A percentile compares a stretch with the other conserved stretches of the same genome.
Conservation (phyloP, 2,113 vertebrate genomes). For the Progne subis region DNA sequence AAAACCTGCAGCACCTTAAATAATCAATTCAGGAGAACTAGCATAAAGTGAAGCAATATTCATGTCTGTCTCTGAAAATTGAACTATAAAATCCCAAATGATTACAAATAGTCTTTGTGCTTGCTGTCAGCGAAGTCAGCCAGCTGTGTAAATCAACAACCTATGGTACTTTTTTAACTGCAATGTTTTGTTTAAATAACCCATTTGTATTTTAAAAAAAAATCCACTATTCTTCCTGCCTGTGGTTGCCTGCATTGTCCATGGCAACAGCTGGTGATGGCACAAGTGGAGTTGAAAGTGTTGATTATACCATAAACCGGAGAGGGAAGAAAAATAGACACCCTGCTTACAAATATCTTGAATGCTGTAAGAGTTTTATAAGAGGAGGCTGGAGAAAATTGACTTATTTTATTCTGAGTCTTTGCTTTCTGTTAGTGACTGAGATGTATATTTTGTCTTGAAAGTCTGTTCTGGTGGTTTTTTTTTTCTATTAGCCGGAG, state of each 20-base stretch:
- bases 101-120: slow-evolving; percentile 13
- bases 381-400: not conserved
- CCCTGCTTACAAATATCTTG: not conserved
- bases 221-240: not conserved
- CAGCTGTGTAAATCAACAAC: slow-evolving; percentile 24
- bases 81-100: slow-evolving; percentile 19
- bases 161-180: not conserved
- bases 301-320: slow-evolving; percentile 4
- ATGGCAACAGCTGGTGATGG: slow-evolving; percentile 16
- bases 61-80: slow-evolving; percentile 26
- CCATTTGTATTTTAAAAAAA: not conserved
- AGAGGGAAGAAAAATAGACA: not conserved
- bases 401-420: not conserved
- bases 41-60: not conserved
- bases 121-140: not conserved
- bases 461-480: not conserved
- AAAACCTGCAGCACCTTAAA: not conserved
- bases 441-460: not conserved
- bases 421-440: not conserved
- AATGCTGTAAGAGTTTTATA: not conserved
- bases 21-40: not conserved
- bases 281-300: not conserved
- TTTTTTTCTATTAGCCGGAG: not conserved
- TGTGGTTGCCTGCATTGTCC: not conserved
- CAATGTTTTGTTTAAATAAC: slow-evolving; percentile 27